A percentile compares a stretch with the other conserved stretches of the same genome.
Conservation (phyloP, 2,113 vertebrate species). For the Hippoglossus stenolepis region DNA sequence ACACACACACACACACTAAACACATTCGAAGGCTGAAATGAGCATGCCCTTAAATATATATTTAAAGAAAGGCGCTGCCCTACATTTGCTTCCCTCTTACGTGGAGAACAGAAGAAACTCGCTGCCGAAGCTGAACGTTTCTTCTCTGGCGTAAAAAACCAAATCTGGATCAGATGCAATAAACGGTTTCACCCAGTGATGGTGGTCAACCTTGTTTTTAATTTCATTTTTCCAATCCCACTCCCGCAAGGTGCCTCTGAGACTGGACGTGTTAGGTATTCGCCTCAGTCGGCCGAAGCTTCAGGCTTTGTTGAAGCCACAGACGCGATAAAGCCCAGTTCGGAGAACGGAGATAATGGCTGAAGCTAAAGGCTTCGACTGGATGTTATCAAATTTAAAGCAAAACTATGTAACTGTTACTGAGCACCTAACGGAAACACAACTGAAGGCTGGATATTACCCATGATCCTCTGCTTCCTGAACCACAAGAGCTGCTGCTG, state of each 20-base stretch:
- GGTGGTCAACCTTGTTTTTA: slow-evolving; percentile 3
- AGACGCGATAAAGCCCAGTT: slow-evolving; percentile 42
- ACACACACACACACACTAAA: slow-evolving; percentile 20
- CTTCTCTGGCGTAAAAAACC: neutral
- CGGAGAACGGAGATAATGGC: slow-evolving; percentile 31
- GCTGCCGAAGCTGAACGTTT: neutral
- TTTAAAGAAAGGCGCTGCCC: neutral
- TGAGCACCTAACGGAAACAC: no score
- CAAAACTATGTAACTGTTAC: no score
- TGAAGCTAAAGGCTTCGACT: slow-evolving; percentile 24
- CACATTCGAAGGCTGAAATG: slow-evolving; percentile 12
- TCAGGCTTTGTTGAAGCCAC: slow-evolving; percentile 38
- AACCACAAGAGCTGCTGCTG: no score
- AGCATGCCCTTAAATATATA: neutral
- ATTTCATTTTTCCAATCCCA: slow-evolving; percentile 13
- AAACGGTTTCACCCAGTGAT: neutral
- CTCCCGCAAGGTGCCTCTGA: slow-evolving; percentile 61
- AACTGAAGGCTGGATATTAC: no score
- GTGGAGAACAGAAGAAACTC: slow-evolving; percentile 1
- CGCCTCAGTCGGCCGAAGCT: slow-evolving; percentile 45
- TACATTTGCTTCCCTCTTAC: slow-evolving; percentile 1
- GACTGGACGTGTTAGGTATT: slow-evolving; percentile 43
- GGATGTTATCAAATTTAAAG: no score
- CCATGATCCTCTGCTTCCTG: no score
- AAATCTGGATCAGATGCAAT: slow-evolving; percentile 31